Base-by-base conservation (phyloP, 53 echinoderm and acorn worm genomes). In the Mesocentrotus franciscanus region DNA sequence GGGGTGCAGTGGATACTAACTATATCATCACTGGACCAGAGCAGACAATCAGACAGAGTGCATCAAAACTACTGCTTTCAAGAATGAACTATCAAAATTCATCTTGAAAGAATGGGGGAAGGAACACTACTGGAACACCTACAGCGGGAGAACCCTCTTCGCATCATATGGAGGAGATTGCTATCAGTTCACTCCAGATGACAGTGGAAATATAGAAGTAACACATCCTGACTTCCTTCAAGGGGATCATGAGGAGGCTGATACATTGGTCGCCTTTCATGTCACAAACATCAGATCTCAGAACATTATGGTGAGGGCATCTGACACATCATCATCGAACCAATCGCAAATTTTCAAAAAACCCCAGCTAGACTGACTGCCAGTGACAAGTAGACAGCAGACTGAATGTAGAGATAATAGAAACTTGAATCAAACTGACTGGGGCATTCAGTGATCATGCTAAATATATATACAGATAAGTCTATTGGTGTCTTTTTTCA, bases 41-140 rank as follows among this genome's bases (percentile, higher is more conserved):
- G 3, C 79, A 79, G 79, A 36, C 18, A 4, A 17, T 79, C 1
- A 36, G 79, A 18, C 79, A 79, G n/a, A 35, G 39, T 79, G 79
- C 33, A 79, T 13, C 32, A 5, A 79, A 79, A 18, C 79, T 79
- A 2, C 79, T 6, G 16, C 20, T 8, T 79, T 79, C 39, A 79
- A 79, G 18, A 79, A 79, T 20, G 79, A 79, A 39, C 39, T 79
- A 4, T 32, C 79, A 15, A 79, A 79, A 6, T 79, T 79, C 30
- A 32, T 79, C 18, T 18, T 79, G 39, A 79, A 79, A 39, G 79
- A 79, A 39, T 79, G 79, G 79, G 79, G 79, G 13, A 79, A 79
- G 7, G 79, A 35, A 32, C 79, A 79, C 17, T 36, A 36, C 17
- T 15, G 11, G 15, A 36, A 36, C 35, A 15, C 39, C 79, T 79